Percentiles rank a stretch among this genome's conserved stretches.
Evolutionary conservation across 2,113 vertebrate species (phyloP).

Genomic region (Lepus timidus): DNA sequence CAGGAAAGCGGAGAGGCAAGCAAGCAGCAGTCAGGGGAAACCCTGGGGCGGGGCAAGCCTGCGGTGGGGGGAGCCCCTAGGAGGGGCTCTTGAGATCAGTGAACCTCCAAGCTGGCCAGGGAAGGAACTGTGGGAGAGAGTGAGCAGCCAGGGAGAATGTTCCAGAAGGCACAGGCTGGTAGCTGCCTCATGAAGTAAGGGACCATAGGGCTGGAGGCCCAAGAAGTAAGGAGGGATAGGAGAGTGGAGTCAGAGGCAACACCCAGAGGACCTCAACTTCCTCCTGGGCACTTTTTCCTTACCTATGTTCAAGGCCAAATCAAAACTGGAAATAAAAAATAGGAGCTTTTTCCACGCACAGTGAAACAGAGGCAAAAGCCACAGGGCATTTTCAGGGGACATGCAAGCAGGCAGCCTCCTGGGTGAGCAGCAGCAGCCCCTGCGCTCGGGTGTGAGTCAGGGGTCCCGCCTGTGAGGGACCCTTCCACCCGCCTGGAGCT

Average conservation of each 20-base stretch:
- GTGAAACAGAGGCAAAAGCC: not conserved
- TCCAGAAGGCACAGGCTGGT: not conserved
- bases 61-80: too few species aligned
- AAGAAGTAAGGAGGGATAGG: not conserved
- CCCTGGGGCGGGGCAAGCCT: not conserved
- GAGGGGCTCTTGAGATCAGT: not conserved
- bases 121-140: not conserved
- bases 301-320: slow-evolving; percentile 39
- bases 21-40: not conserved
- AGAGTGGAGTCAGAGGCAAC: not conserved
- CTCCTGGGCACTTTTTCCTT: not conserved
- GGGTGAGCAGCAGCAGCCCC: not conserved
- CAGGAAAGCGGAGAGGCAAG: not conserved
- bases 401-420: not conserved
- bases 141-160: not conserved
- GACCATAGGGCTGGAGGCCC: not conserved
- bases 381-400: not conserved
- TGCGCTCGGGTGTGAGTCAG: not conserved
- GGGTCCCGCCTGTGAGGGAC: not conserved
- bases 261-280: not conserved
- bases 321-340: not conserved
- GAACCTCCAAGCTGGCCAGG: not conserved
- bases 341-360: not conserved
- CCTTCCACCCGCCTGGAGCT: not conserved
- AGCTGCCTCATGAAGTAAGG: not conserved